Base-by-base conservation (phyloP, 2,113 vertebrate species). In the Malurus alboscapulatus region DNA sequence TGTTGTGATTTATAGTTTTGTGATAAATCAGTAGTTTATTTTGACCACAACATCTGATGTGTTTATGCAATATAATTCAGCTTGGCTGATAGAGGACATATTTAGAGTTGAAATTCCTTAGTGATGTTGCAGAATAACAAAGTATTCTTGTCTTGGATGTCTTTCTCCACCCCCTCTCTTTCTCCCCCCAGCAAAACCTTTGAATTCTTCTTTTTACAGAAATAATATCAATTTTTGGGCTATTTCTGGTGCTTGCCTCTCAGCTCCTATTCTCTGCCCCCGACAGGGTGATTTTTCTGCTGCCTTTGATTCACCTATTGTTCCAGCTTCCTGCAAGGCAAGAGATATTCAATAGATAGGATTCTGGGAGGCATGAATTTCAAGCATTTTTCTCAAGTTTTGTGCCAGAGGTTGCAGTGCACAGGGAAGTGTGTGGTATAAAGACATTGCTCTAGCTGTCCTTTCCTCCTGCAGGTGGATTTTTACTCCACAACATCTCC, bases 261-360 rank as follows among this genome's bases (percentile, higher is more conserved):
- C 76, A 54, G 92, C 38, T 92, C 47, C 63, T 34, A n/a, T 87
- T 93, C 85, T 88, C 42, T 94, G 85, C 38, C 84, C 87, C 77
- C 34, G 47, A 93, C 85, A 85, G 54, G 44, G 79, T 90, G 93
- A 90, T 92, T 95, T 87, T 88, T 59, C 47, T 80, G 72, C 65
- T 88, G 82, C 55, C 82, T 96, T 88, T 96, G 96, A 94, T 94
- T 96, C 95, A 68, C 88, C 94, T 88, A 93, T 95, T 96, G 92
- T 95, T 96, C 93, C 85, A 93, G 79, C 75, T 79, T 80, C 88
- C 87, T 93, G 55, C 79, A 73, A 93, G 92, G 95, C 54, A 62
- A 36, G 76, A 90, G 73, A 29, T 14, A 29, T 94, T 84, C 90
- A 90, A 80, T 76, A 83, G 82, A 68, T 6, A 72, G 74, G 45